Conservation (phyloP, 2,888 invertebrate species). For the Subacronicta megacephala region DNA sequence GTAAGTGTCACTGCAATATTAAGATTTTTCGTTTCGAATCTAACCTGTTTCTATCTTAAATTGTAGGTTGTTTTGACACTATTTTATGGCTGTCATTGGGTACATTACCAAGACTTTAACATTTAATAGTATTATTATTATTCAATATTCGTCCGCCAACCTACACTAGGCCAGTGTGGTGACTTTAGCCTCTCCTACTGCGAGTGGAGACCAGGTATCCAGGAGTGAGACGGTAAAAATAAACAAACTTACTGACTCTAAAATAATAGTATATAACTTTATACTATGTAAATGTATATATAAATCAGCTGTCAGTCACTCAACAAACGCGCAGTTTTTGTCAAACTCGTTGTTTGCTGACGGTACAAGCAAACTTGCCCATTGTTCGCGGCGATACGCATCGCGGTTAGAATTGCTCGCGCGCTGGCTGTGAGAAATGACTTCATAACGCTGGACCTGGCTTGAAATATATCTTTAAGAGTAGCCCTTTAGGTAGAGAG, state of each 20-base stretch:
- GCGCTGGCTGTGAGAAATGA: slow-evolving; percentile 62
- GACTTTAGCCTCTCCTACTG: too few relatives aligned
- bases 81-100: too few relatives aligned
- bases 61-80: neutral
- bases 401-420: slow-evolving; percentile 69
- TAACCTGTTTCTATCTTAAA: neutral
- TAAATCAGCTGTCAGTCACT: slow-evolving; percentile 7
- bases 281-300: slow-evolving; percentile 8
- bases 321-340: slow-evolving; percentile 22
- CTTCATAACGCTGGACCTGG: slow-evolving; percentile 54
- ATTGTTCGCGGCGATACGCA: slow-evolving; percentile 76
- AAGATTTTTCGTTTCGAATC: slow-evolving; percentile 1
- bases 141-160: too few relatives aligned
- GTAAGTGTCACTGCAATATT: slow-evolving; percentile 3
- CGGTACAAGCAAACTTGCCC: slow-evolving; percentile 62
- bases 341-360: slow-evolving; percentile 56
- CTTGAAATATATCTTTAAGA: slow-evolving; percentile 21
- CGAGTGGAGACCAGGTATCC: too few relatives aligned
- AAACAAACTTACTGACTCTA: too few relatives aligned
- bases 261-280: neutral
- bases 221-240: too few relatives aligned
- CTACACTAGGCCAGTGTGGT: too few relatives aligned
- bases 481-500: slow-evolving; percentile 2
- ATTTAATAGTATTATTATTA: too few relatives aligned
- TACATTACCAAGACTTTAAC: too few relatives aligned